Percentiles rank a stretch among this genome's conserved stretches.
These are phyloP conservation scores for Drosophila virilis DNA, from an alignment of 1,140 invertebrate genomes.

Conservation along the genomic window DNA sequence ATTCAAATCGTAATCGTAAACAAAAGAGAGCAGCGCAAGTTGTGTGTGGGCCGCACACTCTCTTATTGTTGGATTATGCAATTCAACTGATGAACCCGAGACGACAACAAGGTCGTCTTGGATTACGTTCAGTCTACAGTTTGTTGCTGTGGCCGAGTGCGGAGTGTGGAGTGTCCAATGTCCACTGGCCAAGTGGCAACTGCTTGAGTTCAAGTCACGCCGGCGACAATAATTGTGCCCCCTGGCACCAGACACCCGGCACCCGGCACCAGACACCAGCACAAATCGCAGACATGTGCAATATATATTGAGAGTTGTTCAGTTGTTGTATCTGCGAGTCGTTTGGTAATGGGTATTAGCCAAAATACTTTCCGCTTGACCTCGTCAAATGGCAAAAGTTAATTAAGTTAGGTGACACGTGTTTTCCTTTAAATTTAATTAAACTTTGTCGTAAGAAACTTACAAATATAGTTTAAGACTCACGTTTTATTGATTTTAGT, in stretches of 20 bases:
- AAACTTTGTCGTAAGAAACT: constrained; percentile 3
- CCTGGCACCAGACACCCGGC: constrained; percentile 13
- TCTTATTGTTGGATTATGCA: constrained; percentile 50
- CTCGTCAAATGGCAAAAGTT: constrained; percentile 16
- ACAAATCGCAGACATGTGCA: constrained; percentile 20
- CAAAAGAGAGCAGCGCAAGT: constrained; percentile 16
- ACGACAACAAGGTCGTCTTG: constrained; percentile 62
- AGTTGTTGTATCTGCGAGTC: neutral
- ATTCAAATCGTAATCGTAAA: constrained; percentile 10
- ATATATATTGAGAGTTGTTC: constrained; percentile 22
- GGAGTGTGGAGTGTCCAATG: constrained; percentile 32
- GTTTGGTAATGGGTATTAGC: constrained; percentile 17
- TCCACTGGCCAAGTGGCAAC: constrained; percentile 56
- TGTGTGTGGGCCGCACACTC: constrained; percentile 32
- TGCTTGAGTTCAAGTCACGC: constrained; percentile 71
- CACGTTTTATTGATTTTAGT: too few species aligned
- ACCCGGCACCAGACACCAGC: neutral
- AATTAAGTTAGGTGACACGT: constrained; percentile 19
- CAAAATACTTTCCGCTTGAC: constrained; percentile 17
- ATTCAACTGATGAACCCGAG: constrained; percentile 31
- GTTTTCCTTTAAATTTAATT: too few species aligned
- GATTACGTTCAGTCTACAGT: constrained; percentile 33
- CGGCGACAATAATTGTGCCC: constrained; percentile 56
- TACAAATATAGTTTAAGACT: neutral
- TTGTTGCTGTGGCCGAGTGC: constrained; percentile 15